Evolutionary conservation across 2,888 invertebrate species (phyloP).

Genomic region (Isoperla grammatica): DNA sequence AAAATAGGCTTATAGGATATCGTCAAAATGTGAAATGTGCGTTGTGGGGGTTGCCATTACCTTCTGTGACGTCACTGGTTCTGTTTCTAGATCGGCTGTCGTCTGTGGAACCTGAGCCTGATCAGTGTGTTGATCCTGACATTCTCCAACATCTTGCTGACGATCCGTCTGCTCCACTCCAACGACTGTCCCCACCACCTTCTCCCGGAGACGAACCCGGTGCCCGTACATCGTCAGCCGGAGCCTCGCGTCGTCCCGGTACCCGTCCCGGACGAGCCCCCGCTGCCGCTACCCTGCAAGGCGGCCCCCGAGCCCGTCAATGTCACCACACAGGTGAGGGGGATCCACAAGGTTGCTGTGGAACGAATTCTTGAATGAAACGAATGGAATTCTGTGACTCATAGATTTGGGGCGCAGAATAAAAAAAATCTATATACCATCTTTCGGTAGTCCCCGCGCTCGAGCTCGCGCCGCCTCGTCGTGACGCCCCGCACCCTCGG

Average conservation of each 20-base stretch:
- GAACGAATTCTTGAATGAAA: too few species aligned
- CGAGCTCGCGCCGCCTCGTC: too few species aligned
- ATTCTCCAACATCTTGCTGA: slow-evolving; percentile 57
- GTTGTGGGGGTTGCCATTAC: too few species aligned
- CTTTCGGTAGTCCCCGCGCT: too few species aligned
- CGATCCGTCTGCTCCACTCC: slow-evolving; percentile 51
- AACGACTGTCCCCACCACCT: slow-evolving; percentile 38
- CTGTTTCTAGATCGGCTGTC: slow-evolving; percentile 48
- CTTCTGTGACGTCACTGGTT: too few species aligned
- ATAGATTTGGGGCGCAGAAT: too few species aligned
- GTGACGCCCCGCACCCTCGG: too few species aligned
- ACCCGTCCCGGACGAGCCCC: slow-evolving; percentile 21
- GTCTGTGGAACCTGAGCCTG: slow-evolving; percentile 62
- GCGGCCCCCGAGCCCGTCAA: slow-evolving; percentile 31
- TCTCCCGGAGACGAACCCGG: slow-evolving; percentile 16
- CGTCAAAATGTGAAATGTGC: too few species aligned
- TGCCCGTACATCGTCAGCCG: slow-evolving; percentile 32
- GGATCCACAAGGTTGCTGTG: too few species aligned
- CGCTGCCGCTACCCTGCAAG: slow-evolving; percentile 27
- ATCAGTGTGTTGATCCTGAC: slow-evolving; percentile 59
- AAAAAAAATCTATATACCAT: too few species aligned
- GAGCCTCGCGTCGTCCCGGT: slow-evolving; percentile 32
- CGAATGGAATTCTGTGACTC: too few species aligned
- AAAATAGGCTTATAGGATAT: too few species aligned
- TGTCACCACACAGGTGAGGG: slow-evolving; percentile 22